Percentiles rank a stretch among this genome's conserved stretches.
Conservation (phyloP, 2,888 invertebrate species). For the Biston stratarius region DNA sequence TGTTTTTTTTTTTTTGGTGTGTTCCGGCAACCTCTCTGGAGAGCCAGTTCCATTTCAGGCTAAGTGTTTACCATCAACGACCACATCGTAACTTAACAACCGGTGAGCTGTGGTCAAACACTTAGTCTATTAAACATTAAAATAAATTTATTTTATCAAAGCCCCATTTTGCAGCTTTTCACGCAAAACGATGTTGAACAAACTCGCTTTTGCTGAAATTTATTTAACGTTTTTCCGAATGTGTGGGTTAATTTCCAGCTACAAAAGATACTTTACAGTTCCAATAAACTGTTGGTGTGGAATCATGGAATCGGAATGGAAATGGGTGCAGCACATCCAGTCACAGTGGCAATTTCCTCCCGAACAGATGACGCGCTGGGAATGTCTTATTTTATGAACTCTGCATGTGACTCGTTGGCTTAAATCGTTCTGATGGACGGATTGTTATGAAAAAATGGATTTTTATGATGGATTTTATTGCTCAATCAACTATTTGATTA, state of each 20-base stretch:
- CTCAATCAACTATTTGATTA: not conserved
- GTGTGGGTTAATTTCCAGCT: constrained; percentile 13
- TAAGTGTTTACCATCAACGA: no score
- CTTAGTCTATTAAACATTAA: no score
- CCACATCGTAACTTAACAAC: no score
- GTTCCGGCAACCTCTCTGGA: no score
- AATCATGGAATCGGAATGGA: constrained; percentile 69
- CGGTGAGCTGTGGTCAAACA: no score
- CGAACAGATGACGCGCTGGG: constrained; percentile 49
- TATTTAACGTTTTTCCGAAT: not conserved
- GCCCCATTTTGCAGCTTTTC: no score
- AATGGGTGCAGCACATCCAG: constrained; percentile 53
- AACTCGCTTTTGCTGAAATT: not conserved
- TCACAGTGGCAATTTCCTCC: constrained; percentile 51
- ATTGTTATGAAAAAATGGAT: constrained; percentile 3
- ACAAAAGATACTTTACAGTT: constrained; percentile 34
- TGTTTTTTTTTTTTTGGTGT: no score
- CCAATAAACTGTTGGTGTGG: constrained; percentile 56
- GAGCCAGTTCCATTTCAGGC: no score
- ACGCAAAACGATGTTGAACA: not conserved
- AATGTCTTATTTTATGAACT: constrained; percentile 37
- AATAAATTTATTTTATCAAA: no score
- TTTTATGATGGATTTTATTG: not conserved
- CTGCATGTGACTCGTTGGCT: constrained; percentile 37
- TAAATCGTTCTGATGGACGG: constrained; percentile 36